Base-by-base conservation (phyloP, 2,113 vertebrate species). In the Oryzias curvinotus region DNA sequence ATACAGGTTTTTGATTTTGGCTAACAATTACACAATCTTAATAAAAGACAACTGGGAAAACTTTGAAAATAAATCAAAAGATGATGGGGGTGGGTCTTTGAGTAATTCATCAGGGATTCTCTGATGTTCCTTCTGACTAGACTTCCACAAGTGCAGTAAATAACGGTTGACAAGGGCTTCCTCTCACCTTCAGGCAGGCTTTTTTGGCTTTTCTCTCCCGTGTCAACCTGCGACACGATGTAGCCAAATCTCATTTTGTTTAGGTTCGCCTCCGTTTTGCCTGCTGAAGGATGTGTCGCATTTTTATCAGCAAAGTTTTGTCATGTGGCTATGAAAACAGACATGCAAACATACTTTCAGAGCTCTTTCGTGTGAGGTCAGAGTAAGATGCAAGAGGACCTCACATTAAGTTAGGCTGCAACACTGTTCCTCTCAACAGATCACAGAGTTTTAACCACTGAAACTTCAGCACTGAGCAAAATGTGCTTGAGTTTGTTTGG, bases 81-180 rank as follows among this genome's bases (percentile, higher is more conserved):
- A 10, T 36, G 36, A 36, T 36, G 0, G 42, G 66, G 75, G 79
- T 74, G 61, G 78, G 72, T 65, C 19, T 83, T 83, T 76, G 68
- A 64, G 23, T 70, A 56, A 75, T 71, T 86, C 83, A 72, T 77
- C 85, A 82, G 84, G 61, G 82, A 81, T 71, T 58, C 71, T 62
- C 71, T 72, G 57, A 84, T 58, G 63, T 80, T 66, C 63, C 28
- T 21, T 85, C 82, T 12, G 57, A 85, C 77, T 56, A 52, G 66
- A 82, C 82, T 82, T 73, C 66, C 58, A 70, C 78, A 84, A 86
- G 84, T 78, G 65, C 72, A 57, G 75, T 71, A 89, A 89, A 89
- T 87, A 81, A 83, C 82, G 79, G 83, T 51, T 74, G 83, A 87
- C 85, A 89, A 65, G 63, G 53, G 66, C 68, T 45, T 52, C n/a